Percentiles rank a stretch among this genome's conserved stretches.
These are phyloP conservation scores for Smittia sp. DNA, from an alignment of 2,888 invertebrate genomes.

Conservation along the genomic window DNA sequence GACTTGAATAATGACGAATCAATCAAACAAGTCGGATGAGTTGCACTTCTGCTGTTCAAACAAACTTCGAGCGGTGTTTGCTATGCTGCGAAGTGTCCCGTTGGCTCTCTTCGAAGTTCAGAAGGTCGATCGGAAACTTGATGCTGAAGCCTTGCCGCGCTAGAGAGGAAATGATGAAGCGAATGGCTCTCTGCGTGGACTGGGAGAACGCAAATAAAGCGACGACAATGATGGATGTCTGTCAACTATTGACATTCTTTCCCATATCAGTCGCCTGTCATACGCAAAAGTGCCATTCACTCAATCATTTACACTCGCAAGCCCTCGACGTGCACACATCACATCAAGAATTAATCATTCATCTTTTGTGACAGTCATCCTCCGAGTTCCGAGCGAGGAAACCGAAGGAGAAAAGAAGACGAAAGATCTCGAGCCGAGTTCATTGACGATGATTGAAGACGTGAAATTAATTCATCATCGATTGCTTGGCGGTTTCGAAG, in stretches of 20 bases:
- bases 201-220: neutral
- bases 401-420: too few relatives aligned
- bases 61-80: neutral
- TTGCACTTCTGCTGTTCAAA: neutral
- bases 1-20: constrained; percentile 33
- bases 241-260: constrained; percentile 35
- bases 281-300: constrained; percentile 38
- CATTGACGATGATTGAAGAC: neutral
- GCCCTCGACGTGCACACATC: neutral
- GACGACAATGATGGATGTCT: constrained; percentile 28
- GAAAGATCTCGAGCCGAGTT: too few relatives aligned
- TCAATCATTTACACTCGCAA: constrained; percentile 30
- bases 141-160: too few relatives aligned
- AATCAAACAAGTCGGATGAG: constrained; percentile 27
- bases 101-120: neutral
- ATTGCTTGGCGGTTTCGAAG: neutral
- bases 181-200: neutral
- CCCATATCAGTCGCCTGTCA: constrained; percentile 35
- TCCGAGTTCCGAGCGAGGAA: too few relatives aligned
- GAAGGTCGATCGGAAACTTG: neutral
- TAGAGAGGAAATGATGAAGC: neutral
- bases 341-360: constrained; percentile 2
- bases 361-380: neutral
- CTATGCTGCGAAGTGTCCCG: neutral
- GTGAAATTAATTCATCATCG: neutral